These are phyloP conservation scores for Graphium colonna DNA, from an alignment of 2,888 invertebrate genomes.

Conservation along the genomic window DNA sequence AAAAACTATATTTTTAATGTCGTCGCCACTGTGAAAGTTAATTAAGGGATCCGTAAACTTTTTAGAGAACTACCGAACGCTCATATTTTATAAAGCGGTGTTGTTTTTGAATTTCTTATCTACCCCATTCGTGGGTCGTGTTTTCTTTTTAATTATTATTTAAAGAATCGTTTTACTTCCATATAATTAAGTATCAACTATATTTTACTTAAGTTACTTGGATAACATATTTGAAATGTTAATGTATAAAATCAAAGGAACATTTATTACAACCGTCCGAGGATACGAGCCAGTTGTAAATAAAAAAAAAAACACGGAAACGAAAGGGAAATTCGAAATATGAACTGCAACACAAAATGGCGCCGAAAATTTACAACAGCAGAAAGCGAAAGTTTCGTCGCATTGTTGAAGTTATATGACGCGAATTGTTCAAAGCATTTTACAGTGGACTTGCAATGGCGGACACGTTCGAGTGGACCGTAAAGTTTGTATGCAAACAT, in stretches of 20 bases:
- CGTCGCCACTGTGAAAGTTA: slow-evolving; percentile 34
- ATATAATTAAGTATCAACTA: no score
- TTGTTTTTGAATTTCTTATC: background rate
- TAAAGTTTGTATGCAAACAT: slow-evolving; percentile 75
- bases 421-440: slow-evolving; percentile 47
- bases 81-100: slow-evolving; percentile 6
- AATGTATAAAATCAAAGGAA: no score
- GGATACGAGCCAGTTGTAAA: no score
- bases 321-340: no score
- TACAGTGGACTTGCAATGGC: slow-evolving; percentile 12
- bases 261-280: no score
- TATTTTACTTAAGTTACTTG: no score
- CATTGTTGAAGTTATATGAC: slow-evolving; percentile 32
- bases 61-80: slow-evolving; percentile 9
- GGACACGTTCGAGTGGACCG: slow-evolving; percentile 70
- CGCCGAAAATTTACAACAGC: no score
- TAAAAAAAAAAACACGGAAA: no score
- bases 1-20: slow-evolving; percentile 8
- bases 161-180: no score
- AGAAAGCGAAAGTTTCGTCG: slow-evolving; percentile 57
- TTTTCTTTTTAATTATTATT: background rate
- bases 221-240: no score
- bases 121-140: background rate
- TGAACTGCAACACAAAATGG: background rate
- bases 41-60: slow-evolving; percentile 36